Evolutionary conservation across 2,888 invertebrate genomes (phyloP).

Genomic region (Apamea sordens): DNA sequence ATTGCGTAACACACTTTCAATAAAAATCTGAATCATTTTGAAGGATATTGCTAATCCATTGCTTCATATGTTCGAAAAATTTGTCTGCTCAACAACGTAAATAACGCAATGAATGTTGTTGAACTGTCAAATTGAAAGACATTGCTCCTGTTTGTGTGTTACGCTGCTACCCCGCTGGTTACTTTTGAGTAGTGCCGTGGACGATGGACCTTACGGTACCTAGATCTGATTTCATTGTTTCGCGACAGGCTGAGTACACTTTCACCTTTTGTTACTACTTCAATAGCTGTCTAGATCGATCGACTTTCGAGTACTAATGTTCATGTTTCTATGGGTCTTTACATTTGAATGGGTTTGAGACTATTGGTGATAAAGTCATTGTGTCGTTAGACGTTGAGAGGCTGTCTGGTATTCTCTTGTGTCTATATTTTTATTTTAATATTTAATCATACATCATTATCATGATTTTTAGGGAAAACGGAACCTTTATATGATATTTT

Average conservation of each 20-base stretch:
- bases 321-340: conserved; percentile 29
- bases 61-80: neutral
- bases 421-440: neutral
- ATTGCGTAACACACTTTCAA: too few relatives aligned
- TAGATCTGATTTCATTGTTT: conserved; percentile 45
- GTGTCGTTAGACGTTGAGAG: neutral
- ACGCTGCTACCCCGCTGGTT: neutral
- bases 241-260: conserved; percentile 22
- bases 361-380: neutral
- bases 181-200: neutral
- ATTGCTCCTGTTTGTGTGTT: neutral
- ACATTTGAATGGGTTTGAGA: conserved; percentile 19
- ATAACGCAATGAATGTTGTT: neutral
- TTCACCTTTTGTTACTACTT: conserved; percentile 39
- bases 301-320: conserved; percentile 48
- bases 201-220: neutral
- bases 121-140: neutral
- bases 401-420: neutral
- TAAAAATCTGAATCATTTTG: neutral
- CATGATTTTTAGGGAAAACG: neutral
- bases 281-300: conserved; percentile 38
- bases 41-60: neutral
- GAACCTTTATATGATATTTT: neutral
- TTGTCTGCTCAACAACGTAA: neutral
- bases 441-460: too few relatives aligned